Percentiles rank a stretch among this genome's conserved stretches.
Conservation (phyloP, 2,888 invertebrate species). For the Dioctria rufipes region DNA sequence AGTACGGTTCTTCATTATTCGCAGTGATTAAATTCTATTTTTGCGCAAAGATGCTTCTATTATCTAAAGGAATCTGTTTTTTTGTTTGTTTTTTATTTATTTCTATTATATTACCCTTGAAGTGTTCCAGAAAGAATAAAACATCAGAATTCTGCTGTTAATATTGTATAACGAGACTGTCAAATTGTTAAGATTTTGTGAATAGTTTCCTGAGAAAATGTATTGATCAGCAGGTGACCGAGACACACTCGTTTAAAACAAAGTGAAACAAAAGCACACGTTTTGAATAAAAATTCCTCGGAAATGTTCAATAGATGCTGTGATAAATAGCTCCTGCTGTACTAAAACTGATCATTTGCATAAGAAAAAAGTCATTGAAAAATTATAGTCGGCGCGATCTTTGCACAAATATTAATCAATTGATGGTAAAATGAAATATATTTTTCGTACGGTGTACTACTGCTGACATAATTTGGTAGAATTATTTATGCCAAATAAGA, state of each 20-base stretch:
- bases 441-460: too few species aligned
- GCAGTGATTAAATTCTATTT: conserved; percentile 43
- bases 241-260: neutral
- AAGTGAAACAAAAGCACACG: too few species aligned
- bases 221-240: conserved; percentile 16
- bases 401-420: too few species aligned
- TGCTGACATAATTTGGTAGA: too few species aligned
- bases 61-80: conserved; percentile 14
- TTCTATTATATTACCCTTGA: conserved; percentile 3
- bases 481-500: too few species aligned
- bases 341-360: too few species aligned
- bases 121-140: conserved; percentile 1
- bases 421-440: too few species aligned
- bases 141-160: neutral
- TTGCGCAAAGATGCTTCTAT: conserved; percentile 25
- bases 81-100: neutral
- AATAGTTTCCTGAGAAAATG: neutral
- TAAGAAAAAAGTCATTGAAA: too few species aligned
- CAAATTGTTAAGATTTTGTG: conserved; percentile 9
- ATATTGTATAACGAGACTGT: conserved; percentile 31
- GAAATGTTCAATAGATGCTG: too few species aligned
- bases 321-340: too few species aligned
- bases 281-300: too few species aligned
- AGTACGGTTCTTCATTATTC: conserved; percentile 46
- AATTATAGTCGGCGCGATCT: too few species aligned